Base-by-base conservation (phyloP, 2,797 vertebrate species). In the Sphenopsis melanotis region DNA sequence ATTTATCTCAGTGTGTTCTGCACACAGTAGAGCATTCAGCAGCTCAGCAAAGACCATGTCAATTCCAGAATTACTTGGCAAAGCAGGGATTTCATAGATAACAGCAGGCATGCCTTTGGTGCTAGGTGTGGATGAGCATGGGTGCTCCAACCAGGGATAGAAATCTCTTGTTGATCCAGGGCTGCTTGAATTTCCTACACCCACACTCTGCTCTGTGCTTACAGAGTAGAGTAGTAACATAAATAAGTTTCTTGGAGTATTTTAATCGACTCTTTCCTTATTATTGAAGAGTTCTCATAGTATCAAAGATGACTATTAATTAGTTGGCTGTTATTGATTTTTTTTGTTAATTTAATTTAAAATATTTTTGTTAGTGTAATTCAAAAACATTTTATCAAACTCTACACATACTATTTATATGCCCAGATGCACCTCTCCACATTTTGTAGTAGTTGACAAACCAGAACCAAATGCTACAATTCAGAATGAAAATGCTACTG, bases 391-490 rank as follows among this genome's bases (percentile, higher is more conserved):
- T 80, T 46, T 23, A 88, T 78, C 68, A 50, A 79, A 71, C 24
- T 78, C 63, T 52, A 89, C 17, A 20, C 0, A 3, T 92, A 92
- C 76, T 84, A 78, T 85, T 95, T 84, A 55, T 66, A 96, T 41
- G 18, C 47, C 66, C 68, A 74, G 88, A 83, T 60, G 75, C 36
- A 60, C 84, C n/a, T 59, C 76, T 57, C 42, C 72, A 75, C 8
- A 4, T 61, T 95, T 36, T 92, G 49, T 57, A 88, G 86, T 41
- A 71, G 89, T 10, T 83, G 88, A 91, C 69, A 90, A 94, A 90
- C 50, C 14, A 69, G 93, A 96, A 46, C 79, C 87, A 94, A 95
- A 96, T 63, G 86, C 94, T 95, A 63, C 84, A 92, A 50, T 87
- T 94, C 85, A 70, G 57, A 95, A 91, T 17, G 53, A 74, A 95